Evolutionary conservation across 2,888 invertebrate genomes (phyloP), one percentile per base, ranked within the genome.

Genomic region (Protonemura montana): DNA sequence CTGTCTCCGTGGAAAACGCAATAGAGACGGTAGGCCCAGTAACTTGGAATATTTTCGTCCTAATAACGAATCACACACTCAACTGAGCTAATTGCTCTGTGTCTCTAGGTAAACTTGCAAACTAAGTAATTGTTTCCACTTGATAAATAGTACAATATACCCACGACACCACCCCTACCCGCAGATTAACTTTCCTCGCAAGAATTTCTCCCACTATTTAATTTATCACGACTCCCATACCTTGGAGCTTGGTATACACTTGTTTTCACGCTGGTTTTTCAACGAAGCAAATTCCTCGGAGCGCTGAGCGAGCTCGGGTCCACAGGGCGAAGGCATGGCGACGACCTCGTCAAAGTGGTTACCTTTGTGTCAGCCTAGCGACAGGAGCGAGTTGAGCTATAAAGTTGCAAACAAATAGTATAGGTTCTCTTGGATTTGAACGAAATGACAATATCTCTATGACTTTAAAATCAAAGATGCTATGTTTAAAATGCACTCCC

Each of bases 101-200:
- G 81, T 28, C 30, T 81, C 16, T 81, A 81, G 81, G 83, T 83
- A 26, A 83, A 83, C 26, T 28, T 83, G 7, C 2, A 25, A 29
- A 84, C 84, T 84, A 81, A 81, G 29, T 81, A 84, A 84, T 84
- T 84, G 76, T 76, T 76, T 84, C 59, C 59, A 59, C 84, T 84
- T 84, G 84, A 84, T 84, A 76, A 59, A 84, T 84, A 59, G 76
- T 59, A 42, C 84, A 84, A 81, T 84, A 84, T 84, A 28, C 27
- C 28, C 28, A 28, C n/a, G n/a, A 29, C 28, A 81, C n/a, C n/a
- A n/a, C n/a, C 81, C 81, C 7, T 81, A n/a, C 30, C 76, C 76
- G 10, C 35, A 76, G 27, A 10, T 84, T 27, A 59, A 76, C 59
- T 59, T 76, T 26, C 84, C 76, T 26, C 42, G 27, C 84, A 13